Conservation (phyloP, 2,888 invertebrate species). For the Saturnia japonica region DNA sequence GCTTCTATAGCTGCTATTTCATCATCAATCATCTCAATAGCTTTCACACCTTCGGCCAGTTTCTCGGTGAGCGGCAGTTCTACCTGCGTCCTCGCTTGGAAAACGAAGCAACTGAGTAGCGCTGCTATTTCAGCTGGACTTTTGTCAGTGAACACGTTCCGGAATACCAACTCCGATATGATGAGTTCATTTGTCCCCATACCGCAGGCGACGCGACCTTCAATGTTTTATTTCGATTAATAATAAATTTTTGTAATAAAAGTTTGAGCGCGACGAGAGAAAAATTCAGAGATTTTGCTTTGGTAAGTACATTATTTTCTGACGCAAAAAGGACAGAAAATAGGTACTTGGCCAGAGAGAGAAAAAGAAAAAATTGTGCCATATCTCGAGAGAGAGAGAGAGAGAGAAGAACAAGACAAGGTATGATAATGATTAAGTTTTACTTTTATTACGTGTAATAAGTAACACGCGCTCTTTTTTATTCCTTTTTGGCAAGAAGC, state of each 20-base stretch:
- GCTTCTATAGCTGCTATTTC: slow-evolving; percentile 86
- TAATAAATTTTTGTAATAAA: too few species aligned
- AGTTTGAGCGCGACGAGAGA: background rate
- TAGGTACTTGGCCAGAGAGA: too few species aligned
- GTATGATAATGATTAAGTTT: too few species aligned
- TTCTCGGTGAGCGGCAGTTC: slow-evolving; percentile 82
- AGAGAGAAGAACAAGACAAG: too few species aligned
- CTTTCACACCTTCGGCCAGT: slow-evolving; percentile 84
- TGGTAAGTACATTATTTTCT: too few species aligned
- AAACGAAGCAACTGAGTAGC: slow-evolving; percentile 94
- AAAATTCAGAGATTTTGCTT: background rate
- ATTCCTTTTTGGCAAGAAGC: too few species aligned
- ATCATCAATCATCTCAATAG: slow-evolving; percentile 86
- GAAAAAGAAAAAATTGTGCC: too few species aligned
- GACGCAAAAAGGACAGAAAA: too few species aligned
- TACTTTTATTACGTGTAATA: too few species aligned
- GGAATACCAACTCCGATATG: slow-evolving; percentile 95
- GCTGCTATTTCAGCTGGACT: slow-evolving; percentile 97
- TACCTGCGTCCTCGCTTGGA: slow-evolving; percentile 89
- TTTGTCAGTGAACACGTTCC: slow-evolving; percentile 93
- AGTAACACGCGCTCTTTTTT: too few species aligned
- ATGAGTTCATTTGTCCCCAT: slow-evolving; percentile 90
- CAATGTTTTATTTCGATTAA: background rate
- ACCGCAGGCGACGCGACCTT: slow-evolving; percentile 71
- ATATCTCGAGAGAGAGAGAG: too few species aligned